Conservation (phyloP, 1,140 invertebrate species). For the Scaptomyza graminum region DNA sequence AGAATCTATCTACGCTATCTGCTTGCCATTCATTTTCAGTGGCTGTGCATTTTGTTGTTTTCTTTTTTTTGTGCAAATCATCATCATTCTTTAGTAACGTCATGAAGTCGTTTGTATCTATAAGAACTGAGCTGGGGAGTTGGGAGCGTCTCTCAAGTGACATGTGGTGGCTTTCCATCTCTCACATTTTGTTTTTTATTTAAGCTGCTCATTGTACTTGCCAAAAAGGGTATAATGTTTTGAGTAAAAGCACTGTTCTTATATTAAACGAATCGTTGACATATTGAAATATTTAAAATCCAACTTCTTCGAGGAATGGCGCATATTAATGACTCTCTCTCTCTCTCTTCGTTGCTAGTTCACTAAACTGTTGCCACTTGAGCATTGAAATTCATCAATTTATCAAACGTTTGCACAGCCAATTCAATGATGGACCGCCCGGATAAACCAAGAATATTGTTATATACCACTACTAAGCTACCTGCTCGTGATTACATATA, state of each 20-base stretch:
- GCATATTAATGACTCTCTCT: constrained; percentile 48
- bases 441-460: constrained; percentile 12
- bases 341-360: neutral
- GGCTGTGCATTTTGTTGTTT: constrained; percentile 3
- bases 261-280: no score
- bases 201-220: no score
- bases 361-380: constrained; percentile 77
- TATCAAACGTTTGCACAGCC: constrained; percentile 69
- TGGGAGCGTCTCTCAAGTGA: constrained; percentile 54
- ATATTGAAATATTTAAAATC: no score
- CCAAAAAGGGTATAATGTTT: no score
- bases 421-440: constrained; percentile 66
- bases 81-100: constrained; percentile 71
- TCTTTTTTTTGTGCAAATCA: constrained; percentile 66
- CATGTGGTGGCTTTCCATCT: constrained; percentile 65
- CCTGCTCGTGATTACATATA: no score
- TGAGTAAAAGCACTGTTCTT: no score
- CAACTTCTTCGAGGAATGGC: neutral
- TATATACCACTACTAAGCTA: no score
- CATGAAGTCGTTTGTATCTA: constrained; percentile 78
- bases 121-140: constrained; percentile 42
- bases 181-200: no score
- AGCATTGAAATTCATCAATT: constrained; percentile 73
- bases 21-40: constrained; percentile 21
- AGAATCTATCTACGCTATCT: constrained; percentile 38